Evolutionary conservation across 92 coral and sea anemone genomes (phyloP).

Genomic region (Porites cylindrica): DNA sequence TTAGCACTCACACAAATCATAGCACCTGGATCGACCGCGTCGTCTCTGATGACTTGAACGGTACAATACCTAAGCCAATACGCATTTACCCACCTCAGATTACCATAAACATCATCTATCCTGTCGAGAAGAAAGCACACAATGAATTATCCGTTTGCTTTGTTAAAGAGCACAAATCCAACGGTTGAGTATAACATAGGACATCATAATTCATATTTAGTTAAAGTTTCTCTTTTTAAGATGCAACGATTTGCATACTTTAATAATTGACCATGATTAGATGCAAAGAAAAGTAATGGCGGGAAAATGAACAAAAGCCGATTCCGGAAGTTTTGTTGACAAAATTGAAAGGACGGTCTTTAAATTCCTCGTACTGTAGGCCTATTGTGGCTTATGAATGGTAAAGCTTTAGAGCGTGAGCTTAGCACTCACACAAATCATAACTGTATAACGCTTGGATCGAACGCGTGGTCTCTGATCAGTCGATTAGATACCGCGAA

Average conservation of each 20-base stretch:
- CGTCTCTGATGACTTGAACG: too few relatives aligned
- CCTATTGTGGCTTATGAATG: neutral
- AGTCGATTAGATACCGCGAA: neutral
- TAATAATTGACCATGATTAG: too few relatives aligned
- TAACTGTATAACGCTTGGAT: neutral
- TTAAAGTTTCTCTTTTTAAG: too few relatives aligned
- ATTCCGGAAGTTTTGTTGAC: conserved; percentile 34
- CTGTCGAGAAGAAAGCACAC: too few relatives aligned
- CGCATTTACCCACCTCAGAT: neutral
- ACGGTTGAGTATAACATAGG: neutral
- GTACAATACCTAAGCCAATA: too few relatives aligned
- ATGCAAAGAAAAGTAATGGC: conserved; percentile 9
- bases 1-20: neutral
- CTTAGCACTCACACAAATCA: neutral
- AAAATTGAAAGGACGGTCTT: neutral
- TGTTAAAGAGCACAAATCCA: neutral
- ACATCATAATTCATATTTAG: neutral
- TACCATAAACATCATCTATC: conserved; percentile 23
- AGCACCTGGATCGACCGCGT: too few relatives aligned
- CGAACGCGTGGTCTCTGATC: neutral
- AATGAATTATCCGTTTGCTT: neutral
- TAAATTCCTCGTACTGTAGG: neutral
- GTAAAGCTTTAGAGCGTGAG: conserved; percentile 11
- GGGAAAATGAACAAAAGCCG: conserved; percentile 25
- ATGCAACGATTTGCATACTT: too few relatives aligned